Base-by-base conservation (phyloP, 2,797 vertebrate species). In the Sciaenops ocellatus region DNA sequence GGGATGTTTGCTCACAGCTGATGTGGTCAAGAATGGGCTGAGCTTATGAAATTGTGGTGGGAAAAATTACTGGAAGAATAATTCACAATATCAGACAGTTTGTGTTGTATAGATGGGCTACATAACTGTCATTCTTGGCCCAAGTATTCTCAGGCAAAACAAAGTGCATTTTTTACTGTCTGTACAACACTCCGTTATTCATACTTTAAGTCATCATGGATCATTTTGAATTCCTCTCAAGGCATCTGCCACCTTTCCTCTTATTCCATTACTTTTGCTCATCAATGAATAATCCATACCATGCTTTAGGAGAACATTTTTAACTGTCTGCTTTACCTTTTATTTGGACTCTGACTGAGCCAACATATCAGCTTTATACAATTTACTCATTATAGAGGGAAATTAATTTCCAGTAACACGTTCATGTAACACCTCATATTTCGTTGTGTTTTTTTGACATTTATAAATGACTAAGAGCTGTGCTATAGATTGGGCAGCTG, bases 331-430 rank as follows among this genome's bases (percentile, higher is more conserved):
- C 26, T 47, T 71, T 30, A 24, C 1, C 47, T 67, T 69, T 26
- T 42, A 66, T 48, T 67, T 2, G 12, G 8, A 17, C 22, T 50
- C 13, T 54, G 51, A 60, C n/a, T 12, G 26, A 38, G 26, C 24
- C 34, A 59, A 69, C 5, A 64, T 55, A 30, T 71, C 42, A 26
- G 72, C 46, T 78, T 78, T 81, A 24, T 77, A 44, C 69, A 52
- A 83, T 67, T 54, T 55, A 48, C 38, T 28, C 15, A 51, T 62
- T 79, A 63, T 79, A 6, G 38, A 56, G 56, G 46, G 3, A 76
- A 54, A 68, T n/a, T 6, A 64, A 18, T 72, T 46, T 20, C 34
- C 6, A 56, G 16, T 63, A 13, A 10, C 55, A 57, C 18, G 61
- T 30, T 18, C 51, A 9, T 79, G 50, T 42, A 34, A 34, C 16